Evolutionary conservation across 2,888 invertebrate species (phyloP), one percentile per base, ranked within the genome.

Genomic region (Autographa pulchrina): DNA sequence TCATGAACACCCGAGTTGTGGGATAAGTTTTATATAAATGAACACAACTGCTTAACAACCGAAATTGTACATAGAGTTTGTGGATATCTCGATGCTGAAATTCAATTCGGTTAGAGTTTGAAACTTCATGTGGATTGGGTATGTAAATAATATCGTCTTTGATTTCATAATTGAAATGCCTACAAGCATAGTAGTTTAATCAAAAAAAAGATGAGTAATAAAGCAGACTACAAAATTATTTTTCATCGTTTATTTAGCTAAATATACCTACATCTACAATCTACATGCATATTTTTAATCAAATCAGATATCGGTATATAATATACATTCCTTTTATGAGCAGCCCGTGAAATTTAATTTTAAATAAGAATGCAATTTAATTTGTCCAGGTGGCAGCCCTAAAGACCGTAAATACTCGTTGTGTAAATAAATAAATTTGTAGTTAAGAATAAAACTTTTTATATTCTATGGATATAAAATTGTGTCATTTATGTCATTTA

Each of bases 1-100:
- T 91, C 89, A 90, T 91, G 90, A 90, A 88, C 85, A 88, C 25
- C 82, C 82, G 83, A 87, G 83, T 85, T 80, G 77, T 72, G 66
- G 76, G 71, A 70, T 77, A 82, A 86, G 73, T 84, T 86, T 82
- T 81, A 80, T 84, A 80, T 83, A 84, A 80, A 82, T 80, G 41
- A 63, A 74, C 54, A 70, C 38, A 68, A 65, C 63, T 66, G 41
- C 62, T 14, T 77, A 58, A 72, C 25, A 76, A 56, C 54, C 54
- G 72, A 72, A 66, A 68, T 56, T 64, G 48, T 63, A 75, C 25
- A 74, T 64, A 31, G 5, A 43, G 54, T 66, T 68, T 41, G 65
- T 56, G 59, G 64, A 14, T 73, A 25, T 41, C 18, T 11, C n/a
- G 32, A 43, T 16, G 18, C 16, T 54, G 13, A 14, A 25, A 65